Evolutionary conservation across 2,888 invertebrate species (phyloP).

Genomic region (Alloplasta piceator): DNA sequence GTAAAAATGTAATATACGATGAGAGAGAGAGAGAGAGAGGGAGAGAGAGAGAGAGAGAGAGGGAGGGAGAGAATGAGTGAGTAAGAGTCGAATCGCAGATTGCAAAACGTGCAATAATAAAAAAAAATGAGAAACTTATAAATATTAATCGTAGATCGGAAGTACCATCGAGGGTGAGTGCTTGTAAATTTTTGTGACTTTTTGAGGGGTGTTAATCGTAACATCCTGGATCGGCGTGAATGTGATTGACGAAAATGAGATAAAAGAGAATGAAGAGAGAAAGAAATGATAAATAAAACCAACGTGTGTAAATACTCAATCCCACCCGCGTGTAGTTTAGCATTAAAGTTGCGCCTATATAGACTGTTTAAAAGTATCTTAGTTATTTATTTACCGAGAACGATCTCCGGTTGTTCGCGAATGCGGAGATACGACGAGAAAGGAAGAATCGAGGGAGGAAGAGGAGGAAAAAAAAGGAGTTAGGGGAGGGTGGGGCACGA

Average conservation of each 20-base stretch:
- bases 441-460: constrained; percentile 4
- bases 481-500: too few species aligned
- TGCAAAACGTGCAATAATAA: constrained; percentile 64
- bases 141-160: constrained; percentile 47
- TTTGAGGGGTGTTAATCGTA: constrained; percentile 2
- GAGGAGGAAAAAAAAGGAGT: constrained; percentile 10
- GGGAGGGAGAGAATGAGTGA: constrained; percentile 8
- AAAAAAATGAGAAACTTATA: constrained; percentile 39
- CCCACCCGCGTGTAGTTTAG: constrained; percentile 70
- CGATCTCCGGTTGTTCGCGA: constrained; percentile 52
- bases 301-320: constrained; percentile 68
- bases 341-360: constrained; percentile 79
- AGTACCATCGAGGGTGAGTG: constrained; percentile 51
- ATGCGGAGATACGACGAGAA: constrained; percentile 21
- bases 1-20: constrained; percentile 81
- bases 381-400: constrained; percentile 82
- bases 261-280: constrained; percentile 26
- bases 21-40: constrained; percentile 60
- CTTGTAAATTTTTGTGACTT: constrained; percentile 56
- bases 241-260: constrained; percentile 16
- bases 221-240: constrained; percentile 29
- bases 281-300: constrained; percentile 41
- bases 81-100: constrained; percentile 48
- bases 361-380: constrained; percentile 83
- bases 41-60: constrained; percentile 1